A percentile compares a stretch with the other conserved stretches of the same genome.
These are phyloP conservation scores for Pseudachorutes palmiensis DNA, from an alignment of 1,140 invertebrate genomes.

Conservation along the genomic window DNA sequence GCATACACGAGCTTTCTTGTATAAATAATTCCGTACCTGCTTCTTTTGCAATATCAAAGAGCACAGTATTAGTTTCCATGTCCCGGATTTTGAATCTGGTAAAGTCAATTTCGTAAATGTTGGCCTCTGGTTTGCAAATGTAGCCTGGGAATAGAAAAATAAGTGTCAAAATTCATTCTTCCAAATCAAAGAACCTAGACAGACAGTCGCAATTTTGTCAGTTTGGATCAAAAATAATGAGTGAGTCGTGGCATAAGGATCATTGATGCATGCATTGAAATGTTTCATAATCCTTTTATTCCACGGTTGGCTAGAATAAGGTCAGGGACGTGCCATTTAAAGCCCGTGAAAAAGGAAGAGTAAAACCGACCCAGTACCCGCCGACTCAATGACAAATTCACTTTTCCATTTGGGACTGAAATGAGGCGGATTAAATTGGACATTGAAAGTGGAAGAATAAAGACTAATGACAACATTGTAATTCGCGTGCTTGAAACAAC, in stretches of 20 bases:
- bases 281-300: background rate
- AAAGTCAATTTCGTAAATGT: constrained; percentile 96
- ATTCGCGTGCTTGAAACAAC: no score
- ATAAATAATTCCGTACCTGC: constrained; percentile 41
- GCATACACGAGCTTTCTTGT: constrained; percentile 16
- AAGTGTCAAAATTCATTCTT: background rate
- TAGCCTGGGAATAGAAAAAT: constrained; percentile 57
- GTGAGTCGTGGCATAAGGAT: no score
- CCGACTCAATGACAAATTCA: no score
- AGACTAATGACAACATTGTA: no score
- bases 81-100: constrained; percentile 95
- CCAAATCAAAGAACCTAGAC: background rate
- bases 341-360: background rate
- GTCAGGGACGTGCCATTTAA: constrained; percentile 1
- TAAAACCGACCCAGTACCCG: no score
- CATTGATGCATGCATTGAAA: background rate
- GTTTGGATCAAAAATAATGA: no score
- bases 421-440: background rate
- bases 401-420: no score
- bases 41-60: constrained; percentile 97
- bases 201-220: no score
- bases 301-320: background rate
- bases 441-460: background rate
- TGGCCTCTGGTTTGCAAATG: constrained; percentile 86
- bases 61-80: constrained; percentile 78